A percentile compares a stretch with the other conserved stretches of the same genome.
Evolutionary conservation across 2,113 vertebrate species (phyloP).

Genomic region (Peromyscus californicus): DNA sequence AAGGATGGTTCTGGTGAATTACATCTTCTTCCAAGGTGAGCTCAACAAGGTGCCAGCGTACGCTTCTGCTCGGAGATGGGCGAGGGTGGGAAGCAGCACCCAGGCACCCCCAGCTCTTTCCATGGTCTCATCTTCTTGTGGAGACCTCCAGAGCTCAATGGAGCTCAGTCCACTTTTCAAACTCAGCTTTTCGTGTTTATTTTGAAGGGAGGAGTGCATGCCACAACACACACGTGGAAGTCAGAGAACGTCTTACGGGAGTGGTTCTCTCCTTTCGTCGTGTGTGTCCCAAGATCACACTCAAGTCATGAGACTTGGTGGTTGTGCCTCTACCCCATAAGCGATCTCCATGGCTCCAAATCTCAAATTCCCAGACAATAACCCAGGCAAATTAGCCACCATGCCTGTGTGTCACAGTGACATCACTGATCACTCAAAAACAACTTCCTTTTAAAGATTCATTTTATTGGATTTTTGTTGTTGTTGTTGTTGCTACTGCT

Average conservation of each 20-base stretch:
- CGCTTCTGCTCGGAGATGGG: no score
- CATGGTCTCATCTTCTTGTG: accelerated
- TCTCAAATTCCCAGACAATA: not conserved
- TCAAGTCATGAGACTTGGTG: not conserved
- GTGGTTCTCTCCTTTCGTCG: not conserved
- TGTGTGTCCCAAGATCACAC: not conserved
- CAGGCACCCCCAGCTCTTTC: not conserved
- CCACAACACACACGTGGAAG: not conserved
- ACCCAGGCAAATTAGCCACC: not conserved
- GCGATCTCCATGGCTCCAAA: not conserved
- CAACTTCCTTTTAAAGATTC: no score
- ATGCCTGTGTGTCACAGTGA: no score
- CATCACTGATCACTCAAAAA: not conserved
- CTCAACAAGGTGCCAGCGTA: not conserved
- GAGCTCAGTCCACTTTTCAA: not conserved
- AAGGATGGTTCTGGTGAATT: conserved; percentile 91
- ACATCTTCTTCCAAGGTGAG: conserved; percentile 91
- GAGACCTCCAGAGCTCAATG: accelerated
- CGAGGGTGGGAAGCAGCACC: accelerated
- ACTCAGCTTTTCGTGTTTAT: not conserved
- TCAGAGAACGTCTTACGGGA: not conserved
- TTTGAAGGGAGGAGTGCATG: not conserved
- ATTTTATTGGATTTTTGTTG: not conserved
- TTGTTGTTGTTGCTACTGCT: not conserved
- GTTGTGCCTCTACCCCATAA: accelerated